Evolutionary conservation across 2,797 vertebrate genomes (phyloP), one percentile per base, ranked within the genome.

Genomic region (Macropodus opercularis): DNA sequence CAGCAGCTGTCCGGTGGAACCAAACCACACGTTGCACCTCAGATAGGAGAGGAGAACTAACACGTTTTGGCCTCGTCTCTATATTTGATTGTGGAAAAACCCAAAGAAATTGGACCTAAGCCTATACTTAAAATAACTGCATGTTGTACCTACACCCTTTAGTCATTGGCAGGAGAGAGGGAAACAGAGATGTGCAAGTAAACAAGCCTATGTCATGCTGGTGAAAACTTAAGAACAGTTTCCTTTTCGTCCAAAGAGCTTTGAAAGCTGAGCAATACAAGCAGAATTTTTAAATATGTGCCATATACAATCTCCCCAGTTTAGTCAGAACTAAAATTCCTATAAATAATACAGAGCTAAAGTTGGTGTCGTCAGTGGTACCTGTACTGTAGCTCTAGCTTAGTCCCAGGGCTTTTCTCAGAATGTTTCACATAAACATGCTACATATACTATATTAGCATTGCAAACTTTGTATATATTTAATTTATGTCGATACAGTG

Each of bases 111-210:
- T 64, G 63, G 57, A 77, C 66, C 12, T 38, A 38, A 53, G 71
- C 60, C 69, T 19, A 2, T n/a, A 29, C 63, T 57, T 51, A 70
- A 81, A 84, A 80, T 80, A 80, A 46, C 41, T 22, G 34, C 52
- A 51, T 49, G 26, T 40, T 80, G 69, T 67, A 72, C 64, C 73
- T 73, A 70, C 64, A 72, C 60, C 39, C 50, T 72, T 77, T 75
- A 64, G 70, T 73, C 77, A 67, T 15, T 72, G 56, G 39, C 40
- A 52, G 50, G 27, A 51, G 35, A 66, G 66, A 75, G 55, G 47
- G 58, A 75, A 69, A 34, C 79, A 58, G 50, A 54, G 18, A n/a
- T 43, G 27, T 57, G 58, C 34, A 58, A 57, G 51, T 50, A 41
- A 55, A 54, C 9, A 22, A 27, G 24, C 11, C 29, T 3, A 46